These are phyloP conservation scores for Tribolium freemani DNA, from an alignment of 2,888 invertebrate genomes.

Conservation along the genomic window DNA sequence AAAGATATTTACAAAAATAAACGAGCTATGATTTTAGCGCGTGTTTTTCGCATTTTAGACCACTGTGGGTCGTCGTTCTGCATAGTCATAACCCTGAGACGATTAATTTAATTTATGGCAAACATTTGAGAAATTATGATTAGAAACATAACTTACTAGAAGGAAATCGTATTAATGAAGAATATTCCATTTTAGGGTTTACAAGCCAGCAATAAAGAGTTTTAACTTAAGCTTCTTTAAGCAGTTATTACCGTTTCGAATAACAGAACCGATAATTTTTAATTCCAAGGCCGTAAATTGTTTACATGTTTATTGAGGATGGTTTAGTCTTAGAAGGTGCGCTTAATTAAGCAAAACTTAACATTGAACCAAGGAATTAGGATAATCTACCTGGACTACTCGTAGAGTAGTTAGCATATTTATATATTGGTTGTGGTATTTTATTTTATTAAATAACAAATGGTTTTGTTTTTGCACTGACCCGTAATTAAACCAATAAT, in stretches of 20 bases:
- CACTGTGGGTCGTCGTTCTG: background rate
- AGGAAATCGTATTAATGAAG: background rate
- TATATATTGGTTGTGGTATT: too few relatives aligned
- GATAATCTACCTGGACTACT: too few relatives aligned
- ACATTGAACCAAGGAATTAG: background rate
- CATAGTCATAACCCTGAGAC: background rate
- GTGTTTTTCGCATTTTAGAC: too few relatives aligned
- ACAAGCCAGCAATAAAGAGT: background rate
- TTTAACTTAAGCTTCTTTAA: background rate
- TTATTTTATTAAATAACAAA: too few relatives aligned
- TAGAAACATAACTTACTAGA: background rate
- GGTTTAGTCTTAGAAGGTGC: background rate
- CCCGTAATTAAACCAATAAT: too few relatives aligned
- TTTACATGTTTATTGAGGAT: background rate
- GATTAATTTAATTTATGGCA: background rate
- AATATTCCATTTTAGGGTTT: background rate
- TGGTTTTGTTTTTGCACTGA: too few relatives aligned
- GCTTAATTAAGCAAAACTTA: background rate
- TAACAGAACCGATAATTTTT: background rate
- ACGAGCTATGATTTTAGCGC: too few relatives aligned
- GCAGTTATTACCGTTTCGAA: background rate
- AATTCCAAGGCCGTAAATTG: background rate
- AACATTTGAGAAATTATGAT: background rate
- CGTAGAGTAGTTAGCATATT: too few relatives aligned
- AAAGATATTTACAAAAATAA: too few relatives aligned